phyloP scores from a whole-genome alignment of 2,113 vertebrate genomes.

The Dendropsophus ebraccatus region DNA sequence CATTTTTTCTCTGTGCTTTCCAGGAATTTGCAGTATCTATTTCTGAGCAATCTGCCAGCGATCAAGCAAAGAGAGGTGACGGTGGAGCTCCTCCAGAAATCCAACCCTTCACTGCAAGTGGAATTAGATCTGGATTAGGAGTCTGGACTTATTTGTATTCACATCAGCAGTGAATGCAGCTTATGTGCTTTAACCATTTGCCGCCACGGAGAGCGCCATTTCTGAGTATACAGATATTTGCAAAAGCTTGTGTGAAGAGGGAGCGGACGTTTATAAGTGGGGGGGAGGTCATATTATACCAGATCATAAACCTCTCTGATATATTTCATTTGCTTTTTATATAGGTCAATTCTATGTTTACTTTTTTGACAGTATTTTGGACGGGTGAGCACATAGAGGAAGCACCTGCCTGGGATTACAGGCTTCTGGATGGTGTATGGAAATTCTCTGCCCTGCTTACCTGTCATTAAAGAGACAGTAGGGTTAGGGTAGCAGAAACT shows the following conservation, averaged over 20 bases:
- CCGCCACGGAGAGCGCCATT: background rate
- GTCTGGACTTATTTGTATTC: background rate
- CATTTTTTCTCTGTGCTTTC: constrained; percentile 23
- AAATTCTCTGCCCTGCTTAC: too few species aligned
- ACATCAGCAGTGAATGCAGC: background rate
- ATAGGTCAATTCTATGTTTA: too few species aligned
- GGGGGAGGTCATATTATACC: background rate
- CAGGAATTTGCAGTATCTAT: constrained; percentile 89
- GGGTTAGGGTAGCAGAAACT: too few species aligned
- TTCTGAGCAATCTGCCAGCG: constrained; percentile 90
- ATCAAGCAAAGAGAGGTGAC: constrained; percentile 80
- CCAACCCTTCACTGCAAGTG: constrained; percentile 81
- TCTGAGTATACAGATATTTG: background rate
- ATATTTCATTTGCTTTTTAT: too few species aligned
- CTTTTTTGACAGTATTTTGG: too few species aligned
- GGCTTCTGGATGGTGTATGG: too few species aligned
- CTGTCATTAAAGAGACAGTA: too few species aligned
- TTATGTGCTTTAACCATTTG: background rate
- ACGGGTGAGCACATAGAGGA: too few species aligned
- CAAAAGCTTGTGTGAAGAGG: background rate
- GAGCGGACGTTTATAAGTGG: too few species aligned
- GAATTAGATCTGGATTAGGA: constrained; percentile 77
- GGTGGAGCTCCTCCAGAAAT: constrained; percentile 74
- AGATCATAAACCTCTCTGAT: too few species aligned
- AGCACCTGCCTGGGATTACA: too few species aligned